These are phyloP conservation scores for Amphiura filiformis DNA, from an alignment of 35 echinoderm and acorn worm genomes.

Conservation along the genomic window DNA sequence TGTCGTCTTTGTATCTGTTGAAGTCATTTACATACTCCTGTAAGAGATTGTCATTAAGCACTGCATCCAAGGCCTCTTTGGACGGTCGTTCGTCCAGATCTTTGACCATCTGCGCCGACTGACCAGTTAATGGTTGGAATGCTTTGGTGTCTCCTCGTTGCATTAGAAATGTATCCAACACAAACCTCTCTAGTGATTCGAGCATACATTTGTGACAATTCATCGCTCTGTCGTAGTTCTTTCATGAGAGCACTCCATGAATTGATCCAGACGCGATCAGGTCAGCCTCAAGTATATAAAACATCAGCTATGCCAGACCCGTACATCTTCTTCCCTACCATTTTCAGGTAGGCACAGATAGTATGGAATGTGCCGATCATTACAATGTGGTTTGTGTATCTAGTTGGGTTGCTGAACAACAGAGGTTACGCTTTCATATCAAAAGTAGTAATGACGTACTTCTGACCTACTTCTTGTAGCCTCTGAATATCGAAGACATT, in stretches of 20 bases:
- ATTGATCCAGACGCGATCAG: constrained; percentile 43
- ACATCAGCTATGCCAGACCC: constrained; percentile 42
- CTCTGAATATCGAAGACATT: constrained; percentile 26
- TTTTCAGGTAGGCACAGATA: constrained; percentile 54
- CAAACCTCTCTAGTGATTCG: constrained; percentile 52
- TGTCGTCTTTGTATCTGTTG: constrained; percentile 14
- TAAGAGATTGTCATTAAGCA: background rate
- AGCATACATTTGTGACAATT: constrained; percentile 44
- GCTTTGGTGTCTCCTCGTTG: no score
- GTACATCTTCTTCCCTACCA: constrained; percentile 65
- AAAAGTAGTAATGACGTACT: constrained; percentile 69
- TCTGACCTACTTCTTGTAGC: constrained; percentile 61
- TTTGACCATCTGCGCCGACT: no score
- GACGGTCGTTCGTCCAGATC: no score
- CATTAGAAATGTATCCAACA: background rate
- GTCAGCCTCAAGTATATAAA: constrained; percentile 42
- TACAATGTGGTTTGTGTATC: constrained; percentile 50
- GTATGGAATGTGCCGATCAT: constrained; percentile 63
- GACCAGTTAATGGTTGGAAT: no score
- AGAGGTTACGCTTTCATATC: constrained; percentile 83
- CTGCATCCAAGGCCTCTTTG: background rate
- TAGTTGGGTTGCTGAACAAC: constrained; percentile 38
- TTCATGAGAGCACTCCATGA: constrained; percentile 22
- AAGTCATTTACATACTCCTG: background rate
- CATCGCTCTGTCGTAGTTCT: constrained; percentile 55